phyloP scores from a whole-genome alignment of 2,888 invertebrate species.

The Cecidostiba fungosa region DNA sequence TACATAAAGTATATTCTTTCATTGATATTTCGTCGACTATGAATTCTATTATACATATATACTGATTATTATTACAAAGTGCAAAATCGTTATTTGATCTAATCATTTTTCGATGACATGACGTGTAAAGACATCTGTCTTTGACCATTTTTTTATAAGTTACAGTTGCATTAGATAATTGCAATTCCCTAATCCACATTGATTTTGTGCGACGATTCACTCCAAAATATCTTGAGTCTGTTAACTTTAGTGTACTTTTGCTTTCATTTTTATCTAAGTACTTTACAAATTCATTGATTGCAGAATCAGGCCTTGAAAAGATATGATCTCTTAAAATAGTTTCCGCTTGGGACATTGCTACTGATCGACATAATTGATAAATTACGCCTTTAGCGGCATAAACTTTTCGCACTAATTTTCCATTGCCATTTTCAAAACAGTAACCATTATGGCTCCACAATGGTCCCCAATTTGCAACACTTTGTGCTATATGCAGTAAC shows the following conservation, averaged over 20 bases:
- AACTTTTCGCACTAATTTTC: not conserved
- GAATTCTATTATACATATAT: too few relatives aligned
- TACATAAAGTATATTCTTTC: too few relatives aligned
- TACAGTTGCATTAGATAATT: not conserved
- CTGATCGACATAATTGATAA: not conserved
- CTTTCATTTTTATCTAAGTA: not conserved
- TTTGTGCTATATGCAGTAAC: constrained; percentile 4
- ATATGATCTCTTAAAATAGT: not conserved
- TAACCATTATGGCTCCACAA: constrained; percentile 34
- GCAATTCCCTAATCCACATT: not conserved
- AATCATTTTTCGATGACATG: not conserved
- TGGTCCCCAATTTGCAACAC: constrained; percentile 37
- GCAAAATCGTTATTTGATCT: not conserved
- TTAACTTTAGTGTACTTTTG: not conserved
- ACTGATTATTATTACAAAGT: not conserved
- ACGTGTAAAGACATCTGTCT: not conserved
- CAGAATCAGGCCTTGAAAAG: not conserved
- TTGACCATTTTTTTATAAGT: not conserved
- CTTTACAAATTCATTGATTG: not conserved
- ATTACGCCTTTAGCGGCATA: not conserved
- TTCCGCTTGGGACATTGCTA: not conserved
- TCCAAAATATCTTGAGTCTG: constrained; percentile 12
- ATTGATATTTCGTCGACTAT: too few relatives aligned
- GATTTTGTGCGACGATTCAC: not conserved
- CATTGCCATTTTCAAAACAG: constrained; percentile 18